Conservation (phyloP, 2,113 vertebrate species). For the Bothrops jararaca region DNA sequence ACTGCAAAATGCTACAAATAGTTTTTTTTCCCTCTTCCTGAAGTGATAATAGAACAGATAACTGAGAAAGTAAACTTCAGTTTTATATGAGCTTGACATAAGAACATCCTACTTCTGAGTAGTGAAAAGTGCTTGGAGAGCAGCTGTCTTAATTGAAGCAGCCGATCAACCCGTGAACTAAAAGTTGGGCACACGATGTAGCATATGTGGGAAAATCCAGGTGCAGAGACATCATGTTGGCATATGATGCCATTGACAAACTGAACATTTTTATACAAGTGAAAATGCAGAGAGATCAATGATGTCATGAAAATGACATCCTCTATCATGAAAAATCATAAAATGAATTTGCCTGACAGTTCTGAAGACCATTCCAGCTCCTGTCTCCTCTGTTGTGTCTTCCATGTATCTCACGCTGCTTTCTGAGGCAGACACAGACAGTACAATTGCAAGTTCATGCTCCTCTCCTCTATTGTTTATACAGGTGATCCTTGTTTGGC, state of each 20-base stretch:
- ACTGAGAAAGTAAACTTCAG: background rate
- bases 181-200: background rate
- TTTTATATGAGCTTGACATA: background rate
- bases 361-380: background rate
- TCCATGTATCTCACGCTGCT: background rate
- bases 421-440: background rate
- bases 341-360: background rate
- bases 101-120: background rate
- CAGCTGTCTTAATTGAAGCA: background rate
- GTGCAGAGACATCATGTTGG: background rate
- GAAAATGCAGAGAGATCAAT: background rate
- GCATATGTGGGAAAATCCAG: background rate
- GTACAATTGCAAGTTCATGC: background rate
- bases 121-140: background rate
- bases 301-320: background rate
- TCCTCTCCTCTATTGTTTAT: background rate
- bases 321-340: background rate
- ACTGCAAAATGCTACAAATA: conserved; percentile 1
- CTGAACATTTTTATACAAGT: background rate
- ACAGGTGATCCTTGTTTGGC: background rate
- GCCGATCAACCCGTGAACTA: background rate
- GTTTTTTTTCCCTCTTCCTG: no score
- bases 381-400: background rate
- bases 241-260: background rate
- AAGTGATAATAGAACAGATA: background rate